phyloP scores from a whole-genome alignment of 1,140 invertebrate genomes.

The Homarus americanus region DNA sequence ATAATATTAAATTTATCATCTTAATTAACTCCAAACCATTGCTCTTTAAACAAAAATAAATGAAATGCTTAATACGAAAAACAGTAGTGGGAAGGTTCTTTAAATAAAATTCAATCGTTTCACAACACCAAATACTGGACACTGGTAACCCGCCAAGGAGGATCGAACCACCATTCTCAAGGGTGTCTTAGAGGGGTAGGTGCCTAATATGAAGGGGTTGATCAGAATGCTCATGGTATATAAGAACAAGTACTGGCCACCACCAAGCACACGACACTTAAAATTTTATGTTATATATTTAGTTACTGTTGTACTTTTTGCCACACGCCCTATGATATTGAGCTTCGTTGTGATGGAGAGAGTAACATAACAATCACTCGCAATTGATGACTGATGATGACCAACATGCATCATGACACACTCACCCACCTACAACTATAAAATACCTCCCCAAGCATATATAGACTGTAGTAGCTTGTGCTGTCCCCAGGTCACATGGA shows the following conservation, averaged over 20 bases:
- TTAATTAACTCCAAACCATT: too few species aligned
- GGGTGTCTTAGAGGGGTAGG: background rate
- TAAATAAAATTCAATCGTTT: too few species aligned
- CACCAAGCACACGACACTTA: background rate
- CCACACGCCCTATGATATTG: background rate
- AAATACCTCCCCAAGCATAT: background rate
- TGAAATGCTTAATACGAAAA: too few species aligned
- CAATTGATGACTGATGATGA: background rate
- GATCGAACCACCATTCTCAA: too few species aligned
- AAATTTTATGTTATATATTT: background rate
- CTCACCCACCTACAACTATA: background rate
- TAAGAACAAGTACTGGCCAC: background rate
- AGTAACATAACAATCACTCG: background rate
- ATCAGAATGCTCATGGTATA: background rate
- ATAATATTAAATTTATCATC: too few species aligned
- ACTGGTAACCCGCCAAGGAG: too few species aligned
- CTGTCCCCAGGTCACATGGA: too few species aligned
- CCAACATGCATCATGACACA: background rate
- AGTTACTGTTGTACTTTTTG: background rate
- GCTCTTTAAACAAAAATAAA: too few species aligned
- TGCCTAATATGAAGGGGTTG: background rate
- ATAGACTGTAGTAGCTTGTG: background rate
- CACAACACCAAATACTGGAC: too few species aligned
- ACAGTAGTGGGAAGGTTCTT: too few species aligned
- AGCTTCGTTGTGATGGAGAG: background rate